Base-by-base conservation (phyloP, 1,140 invertebrate species). In the Drosophila tani region DNA sequence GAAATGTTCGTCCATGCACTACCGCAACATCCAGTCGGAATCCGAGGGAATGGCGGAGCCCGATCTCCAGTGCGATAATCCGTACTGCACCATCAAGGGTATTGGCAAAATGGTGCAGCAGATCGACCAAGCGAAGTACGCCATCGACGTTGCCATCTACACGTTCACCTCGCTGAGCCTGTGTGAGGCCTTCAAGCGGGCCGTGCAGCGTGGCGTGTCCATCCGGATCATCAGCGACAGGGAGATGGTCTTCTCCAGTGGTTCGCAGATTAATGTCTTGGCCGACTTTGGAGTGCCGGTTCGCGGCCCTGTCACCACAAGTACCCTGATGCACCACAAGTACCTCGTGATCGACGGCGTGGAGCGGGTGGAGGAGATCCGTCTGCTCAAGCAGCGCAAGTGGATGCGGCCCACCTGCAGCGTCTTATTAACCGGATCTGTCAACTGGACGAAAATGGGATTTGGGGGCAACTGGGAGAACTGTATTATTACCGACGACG, bases 261-360 rank as follows among this genome's bases (percentile, higher is more conserved):
- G 74, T 0, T 88, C 88, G 0, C 75, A 85, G 43, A 59, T 92
- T 14, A 35, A 4, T 2, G 0, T 1, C 2, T 17, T 90, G 8
- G 35, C 49, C 1, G 0, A 5, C 0, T 9, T 38, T 3, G 75
- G 69, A 5, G 57, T 87, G 0, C 68, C 78, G 7, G 63, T 92
- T 11, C 82, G 82, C 12, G 67, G 53, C 0, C 85, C 82, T 2
- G 40, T 14, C 7, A 67, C 76, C 1, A 38, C 45, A n/a, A n/a
- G n/a, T 1, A 2, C 6, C 9, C 53, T 92, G 40, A 92, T 92
- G 91, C 91, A 92, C 60, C 85, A 92, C 71, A 92, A 92, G 49
- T 92, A 81, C 57, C 60, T 82, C 24, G 57, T 92, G 11, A 47
- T 92, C 3, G 91, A 92, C 21, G 77, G 69, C 0, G 47, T 29